Evolutionary conservation across 2,113 vertebrate species (phyloP).

Genomic region (Bombycilla garrulus): DNA sequence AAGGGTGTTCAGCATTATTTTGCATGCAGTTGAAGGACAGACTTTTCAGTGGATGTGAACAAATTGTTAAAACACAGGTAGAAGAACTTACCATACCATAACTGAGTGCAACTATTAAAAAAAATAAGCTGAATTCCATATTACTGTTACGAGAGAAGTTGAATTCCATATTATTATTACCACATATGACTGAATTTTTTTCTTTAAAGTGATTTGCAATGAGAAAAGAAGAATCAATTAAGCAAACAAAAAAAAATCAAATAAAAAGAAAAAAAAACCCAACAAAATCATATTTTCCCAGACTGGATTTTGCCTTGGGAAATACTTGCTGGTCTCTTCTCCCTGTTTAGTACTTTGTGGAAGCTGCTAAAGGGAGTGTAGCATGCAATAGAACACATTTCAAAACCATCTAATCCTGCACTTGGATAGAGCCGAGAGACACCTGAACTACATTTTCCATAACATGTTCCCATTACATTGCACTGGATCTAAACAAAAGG

Average conservation of each 20-base stretch:
- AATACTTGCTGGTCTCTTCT: neutral
- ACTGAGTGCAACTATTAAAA: neutral
- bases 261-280: fast-evolving
- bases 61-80: fast-evolving
- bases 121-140: neutral
- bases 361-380: neutral
- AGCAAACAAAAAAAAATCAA: neutral
- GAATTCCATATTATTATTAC: neutral
- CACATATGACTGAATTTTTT: neutral
- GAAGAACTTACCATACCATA: neutral
- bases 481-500: neutral
- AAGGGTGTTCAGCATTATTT: neutral
- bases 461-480: neutral
- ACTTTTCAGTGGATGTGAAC: neutral
- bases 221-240: neutral
- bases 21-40: neutral
- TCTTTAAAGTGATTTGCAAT: neutral
- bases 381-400: fast-evolving
- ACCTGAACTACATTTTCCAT: neutral
- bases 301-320: neutral
- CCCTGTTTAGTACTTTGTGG: neutral
- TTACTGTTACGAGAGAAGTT: neutral
- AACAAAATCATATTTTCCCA: neutral
- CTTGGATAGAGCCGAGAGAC: neutral
- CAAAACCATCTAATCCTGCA: neutral